These are phyloP conservation scores for Leptosomus discolor DNA, from an alignment of 2,113 vertebrate species.

Conservation along the genomic window DNA sequence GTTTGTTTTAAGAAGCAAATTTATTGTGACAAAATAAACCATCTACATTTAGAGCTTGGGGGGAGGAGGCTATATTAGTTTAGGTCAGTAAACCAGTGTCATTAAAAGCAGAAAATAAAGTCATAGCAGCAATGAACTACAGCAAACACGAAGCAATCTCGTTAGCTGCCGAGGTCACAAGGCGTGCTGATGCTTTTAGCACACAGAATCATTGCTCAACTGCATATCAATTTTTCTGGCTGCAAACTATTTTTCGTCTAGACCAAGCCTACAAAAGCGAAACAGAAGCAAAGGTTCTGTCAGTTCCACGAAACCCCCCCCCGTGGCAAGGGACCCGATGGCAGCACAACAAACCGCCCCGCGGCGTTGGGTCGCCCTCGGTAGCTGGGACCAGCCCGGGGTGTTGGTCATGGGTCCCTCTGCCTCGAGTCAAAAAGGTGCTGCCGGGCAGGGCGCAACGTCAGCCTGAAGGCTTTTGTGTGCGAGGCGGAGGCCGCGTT, in stretches of 20 bases:
- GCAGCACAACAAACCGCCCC: background rate
- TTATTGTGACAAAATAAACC: background rate
- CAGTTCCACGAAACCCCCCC: background rate
- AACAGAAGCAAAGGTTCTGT: background rate
- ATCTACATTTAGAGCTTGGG: background rate
- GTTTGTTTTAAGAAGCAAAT: too few relatives aligned
- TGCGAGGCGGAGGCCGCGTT: background rate
- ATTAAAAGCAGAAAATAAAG: background rate
- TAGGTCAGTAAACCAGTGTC: background rate
- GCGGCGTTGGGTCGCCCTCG: background rate
- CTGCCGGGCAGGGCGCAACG: rapidly evolving
- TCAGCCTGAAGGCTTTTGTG: rapidly evolving
- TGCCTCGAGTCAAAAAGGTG: background rate
- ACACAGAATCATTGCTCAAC: background rate
- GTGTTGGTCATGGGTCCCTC: background rate
- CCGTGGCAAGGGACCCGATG: background rate
- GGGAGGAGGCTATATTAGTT: background rate
- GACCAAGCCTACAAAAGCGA: background rate
- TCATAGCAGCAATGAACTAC: background rate
- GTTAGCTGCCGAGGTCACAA: background rate
- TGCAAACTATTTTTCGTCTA: background rate
- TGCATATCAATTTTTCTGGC: background rate
- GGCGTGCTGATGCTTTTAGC: background rate
- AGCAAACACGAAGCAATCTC: background rate
- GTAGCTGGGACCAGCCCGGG: rapidly evolving